Percentiles rank a stretch among this genome's conserved stretches.
phyloP scores from a whole-genome alignment of 37 sponge, comb jelly and placozoan species.

The Beroe ovata region DNA sequence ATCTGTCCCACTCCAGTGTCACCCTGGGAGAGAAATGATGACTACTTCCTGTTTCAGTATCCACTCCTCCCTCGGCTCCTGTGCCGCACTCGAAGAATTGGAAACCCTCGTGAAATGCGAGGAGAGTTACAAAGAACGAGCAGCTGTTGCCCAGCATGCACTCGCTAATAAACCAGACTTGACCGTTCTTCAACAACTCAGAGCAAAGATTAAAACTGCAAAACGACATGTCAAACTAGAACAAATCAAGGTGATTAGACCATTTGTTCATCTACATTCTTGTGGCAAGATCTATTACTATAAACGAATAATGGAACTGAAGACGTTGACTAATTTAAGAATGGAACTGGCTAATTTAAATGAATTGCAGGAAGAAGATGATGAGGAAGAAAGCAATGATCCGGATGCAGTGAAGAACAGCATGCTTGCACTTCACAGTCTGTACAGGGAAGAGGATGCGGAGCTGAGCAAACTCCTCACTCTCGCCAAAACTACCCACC shows the following conservation, averaged over 20 bases:
- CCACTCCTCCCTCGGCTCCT: neutral
- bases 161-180: constrained; percentile 24
- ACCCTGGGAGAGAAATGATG: too few species aligned
- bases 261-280: too few species aligned
- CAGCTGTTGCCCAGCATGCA: neutral
- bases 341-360: too few species aligned
- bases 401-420: neutral
- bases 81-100: neutral
- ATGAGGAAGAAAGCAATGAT: neutral
- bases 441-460: constrained; percentile 9
- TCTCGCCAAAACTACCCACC: neutral
- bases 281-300: too few species aligned
- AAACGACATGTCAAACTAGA: constrained; percentile 22
- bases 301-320: too few species aligned
- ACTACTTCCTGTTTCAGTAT: neutral
- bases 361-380: neutral
- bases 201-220: neutral
- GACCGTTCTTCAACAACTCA: neutral
- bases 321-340: too few species aligned
- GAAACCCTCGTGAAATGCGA: neutral
- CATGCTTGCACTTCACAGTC: neutral
- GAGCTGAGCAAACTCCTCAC: neutral
- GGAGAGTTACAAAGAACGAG: neutral
- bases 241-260: neutral
- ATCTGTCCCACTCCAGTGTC: too few species aligned